phyloP scores from a whole-genome alignment of 2,797 vertebrate genomes.

The Chaenodraco wilsoni region DNA sequence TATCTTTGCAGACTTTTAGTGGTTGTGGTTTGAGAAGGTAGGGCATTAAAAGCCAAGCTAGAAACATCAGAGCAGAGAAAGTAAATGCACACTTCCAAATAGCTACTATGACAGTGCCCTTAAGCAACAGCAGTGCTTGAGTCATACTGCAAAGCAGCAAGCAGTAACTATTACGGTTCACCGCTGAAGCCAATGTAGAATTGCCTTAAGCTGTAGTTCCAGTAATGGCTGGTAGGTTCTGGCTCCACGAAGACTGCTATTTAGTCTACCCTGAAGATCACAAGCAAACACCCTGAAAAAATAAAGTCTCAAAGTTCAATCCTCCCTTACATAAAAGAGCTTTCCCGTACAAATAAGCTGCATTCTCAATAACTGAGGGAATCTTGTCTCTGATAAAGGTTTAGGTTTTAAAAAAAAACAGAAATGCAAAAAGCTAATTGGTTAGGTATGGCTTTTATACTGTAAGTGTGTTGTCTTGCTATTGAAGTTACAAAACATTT shows the following conservation, averaged over 20 bases:
- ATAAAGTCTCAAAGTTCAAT: conserved; percentile 1
- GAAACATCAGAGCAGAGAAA: conserved; percentile 42
- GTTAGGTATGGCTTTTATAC: no score
- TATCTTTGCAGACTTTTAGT: conserved; percentile 19
- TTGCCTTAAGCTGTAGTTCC: conserved; percentile 45
- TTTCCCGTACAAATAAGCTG: no score
- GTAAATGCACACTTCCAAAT: conserved; percentile 45
- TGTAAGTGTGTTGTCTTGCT: no score
- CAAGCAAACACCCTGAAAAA: conserved; percentile 8
- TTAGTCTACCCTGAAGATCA: neutral
- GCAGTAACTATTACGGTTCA: conserved; percentile 36
- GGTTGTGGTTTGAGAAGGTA: conserved; percentile 12
- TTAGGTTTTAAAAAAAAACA: no score
- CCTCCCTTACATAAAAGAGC: no score
- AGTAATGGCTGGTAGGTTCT: conserved; percentile 40
- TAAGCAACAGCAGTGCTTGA: conserved; percentile 48
- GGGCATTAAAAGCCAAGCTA: conserved; percentile 24
- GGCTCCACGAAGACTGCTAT: conserved; percentile 2
- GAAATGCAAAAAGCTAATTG: no score
- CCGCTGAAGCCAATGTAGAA: conserved; percentile 36
- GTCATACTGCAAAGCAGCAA: conserved; percentile 51
- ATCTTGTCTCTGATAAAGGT: no score
- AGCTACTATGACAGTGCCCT: conserved; percentile 42
- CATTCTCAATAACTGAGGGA: no score
- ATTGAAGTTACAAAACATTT: no score